Evolutionary conservation across 2,113 vertebrate species (phyloP).

Genomic region (Pelodiscus sinensis): DNA sequence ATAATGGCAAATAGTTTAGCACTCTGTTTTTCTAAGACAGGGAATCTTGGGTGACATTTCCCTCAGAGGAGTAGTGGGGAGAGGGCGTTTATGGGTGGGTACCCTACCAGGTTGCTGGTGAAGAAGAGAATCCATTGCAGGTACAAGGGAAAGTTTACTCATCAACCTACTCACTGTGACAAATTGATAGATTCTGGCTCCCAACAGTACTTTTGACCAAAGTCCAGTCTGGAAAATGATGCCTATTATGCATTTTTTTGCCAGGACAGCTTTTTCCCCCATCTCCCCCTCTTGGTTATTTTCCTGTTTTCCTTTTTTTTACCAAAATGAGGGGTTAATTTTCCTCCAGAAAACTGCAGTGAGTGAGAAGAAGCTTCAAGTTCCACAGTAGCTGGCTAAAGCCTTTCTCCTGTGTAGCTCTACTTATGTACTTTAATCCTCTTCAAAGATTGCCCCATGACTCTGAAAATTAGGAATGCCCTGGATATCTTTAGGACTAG

Average conservation of each 20-base stretch:
- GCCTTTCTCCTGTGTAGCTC: conserved; percentile 5
- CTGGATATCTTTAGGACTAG: not conserved
- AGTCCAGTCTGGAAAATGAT: conserved; percentile 49
- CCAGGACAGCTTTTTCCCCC: conserved; percentile 62
- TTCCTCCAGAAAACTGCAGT: not conserved
- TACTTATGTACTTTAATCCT: not conserved
- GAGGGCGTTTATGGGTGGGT: not conserved
- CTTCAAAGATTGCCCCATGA: not conserved
- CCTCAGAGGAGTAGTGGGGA: not conserved
- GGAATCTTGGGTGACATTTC: conserved; percentile 39
- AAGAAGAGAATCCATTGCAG: not conserved
- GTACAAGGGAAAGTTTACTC: not conserved
- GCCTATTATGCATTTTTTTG: conserved; percentile 64
- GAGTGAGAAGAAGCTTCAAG: not conserved
- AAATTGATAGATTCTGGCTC: not conserved
- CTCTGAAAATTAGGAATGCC: not conserved
- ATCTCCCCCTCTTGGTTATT: not conserved
- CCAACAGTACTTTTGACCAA: conserved; percentile 37
- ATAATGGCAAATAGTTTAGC: not conserved
- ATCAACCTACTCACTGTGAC: not conserved
- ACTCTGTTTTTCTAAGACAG: conserved; percentile 11
- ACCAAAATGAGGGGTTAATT: conserved; percentile 10
- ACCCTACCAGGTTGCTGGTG: not conserved
- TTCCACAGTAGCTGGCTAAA: not conserved
- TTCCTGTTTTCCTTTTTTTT: not conserved